Percentiles rank a stretch among this genome's conserved stretches.
Conservation (phyloP, 2,797 vertebrate species). For the Eulemur coronatus region DNA sequence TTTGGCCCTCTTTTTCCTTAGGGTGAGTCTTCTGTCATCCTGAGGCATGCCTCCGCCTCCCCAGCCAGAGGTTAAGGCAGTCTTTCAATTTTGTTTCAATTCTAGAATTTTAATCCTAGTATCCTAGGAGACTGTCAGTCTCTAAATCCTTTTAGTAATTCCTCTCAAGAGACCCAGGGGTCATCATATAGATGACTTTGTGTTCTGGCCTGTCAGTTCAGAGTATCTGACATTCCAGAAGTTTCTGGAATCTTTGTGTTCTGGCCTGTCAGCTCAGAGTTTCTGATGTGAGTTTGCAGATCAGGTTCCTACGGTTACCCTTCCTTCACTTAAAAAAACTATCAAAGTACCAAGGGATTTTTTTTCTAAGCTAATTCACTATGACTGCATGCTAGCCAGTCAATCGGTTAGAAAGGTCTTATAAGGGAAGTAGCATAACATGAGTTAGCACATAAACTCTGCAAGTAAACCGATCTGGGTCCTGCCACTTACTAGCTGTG, state of each 20-base stretch:
- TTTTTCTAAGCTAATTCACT: neutral
- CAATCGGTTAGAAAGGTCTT: neutral
- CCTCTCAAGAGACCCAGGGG: neutral
- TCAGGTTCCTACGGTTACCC: neutral
- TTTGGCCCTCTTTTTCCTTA: neutral
- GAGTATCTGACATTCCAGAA: neutral
- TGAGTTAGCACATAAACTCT: neutral
- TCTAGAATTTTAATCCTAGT: neutral
- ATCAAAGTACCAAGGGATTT: neutral
- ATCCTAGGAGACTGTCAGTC: neutral
- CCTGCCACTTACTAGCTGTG: neutral
- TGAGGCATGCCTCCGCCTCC: neutral
- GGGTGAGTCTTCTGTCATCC: neutral
- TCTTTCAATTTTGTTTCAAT: neutral
- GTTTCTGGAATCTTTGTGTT: neutral
- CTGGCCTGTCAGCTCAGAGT: neutral
- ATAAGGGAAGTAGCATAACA: neutral
- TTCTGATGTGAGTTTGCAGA: slow-evolving; percentile 31
- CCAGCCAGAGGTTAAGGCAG: neutral
- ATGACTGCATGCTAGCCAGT: neutral
- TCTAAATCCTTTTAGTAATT: slow-evolving; percentile 40
- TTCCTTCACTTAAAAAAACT: neutral
- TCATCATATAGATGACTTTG: neutral
- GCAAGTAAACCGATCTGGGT: neutral
- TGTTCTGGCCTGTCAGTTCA: neutral